Evolutionary conservation across 2,113 vertebrate species (phyloP).

Genomic region (Tauraco erythrolophus): DNA sequence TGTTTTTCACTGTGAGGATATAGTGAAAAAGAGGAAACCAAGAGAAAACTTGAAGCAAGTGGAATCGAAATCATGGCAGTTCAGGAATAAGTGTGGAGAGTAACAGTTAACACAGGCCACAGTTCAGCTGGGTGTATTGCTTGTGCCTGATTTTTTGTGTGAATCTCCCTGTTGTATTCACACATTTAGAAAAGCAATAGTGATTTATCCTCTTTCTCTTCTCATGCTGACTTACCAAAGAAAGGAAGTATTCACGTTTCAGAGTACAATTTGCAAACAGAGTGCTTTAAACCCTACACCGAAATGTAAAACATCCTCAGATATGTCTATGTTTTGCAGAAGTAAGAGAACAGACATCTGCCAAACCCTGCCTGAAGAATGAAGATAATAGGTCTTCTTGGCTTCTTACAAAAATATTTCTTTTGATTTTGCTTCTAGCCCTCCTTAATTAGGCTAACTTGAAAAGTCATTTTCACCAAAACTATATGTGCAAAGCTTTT

Average conservation of each 20-base stretch:
- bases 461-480: background rate
- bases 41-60: background rate
- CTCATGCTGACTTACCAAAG: background rate
- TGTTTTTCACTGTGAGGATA: background rate
- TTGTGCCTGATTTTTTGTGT: background rate
- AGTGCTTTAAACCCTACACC: background rate
- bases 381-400: background rate
- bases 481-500: background rate
- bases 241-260: background rate
- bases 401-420: background rate
- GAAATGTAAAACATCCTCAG: background rate
- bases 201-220: background rate
- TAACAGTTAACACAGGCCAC: background rate
- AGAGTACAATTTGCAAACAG: background rate
- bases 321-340: background rate
- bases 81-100: background rate
- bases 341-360: background rate
- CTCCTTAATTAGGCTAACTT: background rate
- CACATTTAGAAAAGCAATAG: background rate
- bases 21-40: background rate
- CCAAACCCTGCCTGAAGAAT: background rate
- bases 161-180: background rate
- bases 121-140: background rate
- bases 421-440: background rate
- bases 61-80: background rate